phyloP scores from a whole-genome alignment of 2,797 vertebrate genomes.

The Staurois parvus region DNA sequence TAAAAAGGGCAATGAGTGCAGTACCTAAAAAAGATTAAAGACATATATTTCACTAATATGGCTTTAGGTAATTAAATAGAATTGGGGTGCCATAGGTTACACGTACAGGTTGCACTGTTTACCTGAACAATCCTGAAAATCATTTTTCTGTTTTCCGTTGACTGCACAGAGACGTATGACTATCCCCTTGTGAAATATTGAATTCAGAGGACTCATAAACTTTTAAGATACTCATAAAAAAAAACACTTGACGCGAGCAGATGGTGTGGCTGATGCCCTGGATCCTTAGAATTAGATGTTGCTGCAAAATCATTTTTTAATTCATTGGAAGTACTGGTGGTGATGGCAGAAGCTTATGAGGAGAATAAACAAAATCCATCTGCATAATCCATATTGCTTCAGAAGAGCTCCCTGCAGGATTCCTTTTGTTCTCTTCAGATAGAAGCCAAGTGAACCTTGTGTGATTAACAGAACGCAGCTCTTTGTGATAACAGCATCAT shows the following conservation, averaged over 20 bases:
- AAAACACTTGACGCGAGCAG: conserved; percentile 45
- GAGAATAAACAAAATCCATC: conserved; percentile 58
- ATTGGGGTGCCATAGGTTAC: not conserved
- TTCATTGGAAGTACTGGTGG: conserved; percentile 57
- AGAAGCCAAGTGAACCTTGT: conserved; percentile 58
- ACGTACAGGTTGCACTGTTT: not conserved
- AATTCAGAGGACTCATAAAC: conserved; percentile 49
- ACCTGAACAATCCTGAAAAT: not conserved
- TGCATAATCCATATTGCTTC: conserved; percentile 61
- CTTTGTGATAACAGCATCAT: conserved; percentile 57
- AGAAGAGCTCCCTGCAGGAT: conserved; percentile 60
- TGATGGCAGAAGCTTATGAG: conserved; percentile 54
- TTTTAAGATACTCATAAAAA: conserved; percentile 53
- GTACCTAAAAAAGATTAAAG: too few species aligned
- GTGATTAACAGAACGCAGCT: conserved; percentile 58
- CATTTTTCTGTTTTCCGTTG: conserved; percentile 1
- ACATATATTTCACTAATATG: not conserved
- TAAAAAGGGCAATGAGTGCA: too few species aligned
- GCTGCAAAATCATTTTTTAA: conserved; percentile 62
- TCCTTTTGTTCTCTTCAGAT: conserved; percentile 55
- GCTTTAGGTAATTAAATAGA: not conserved
- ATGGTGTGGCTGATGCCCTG: conserved; percentile 58
- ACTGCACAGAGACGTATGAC: conserved; percentile 11
- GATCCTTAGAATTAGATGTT: conserved; percentile 57
- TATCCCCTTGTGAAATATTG: conserved; percentile 40